A percentile compares a stretch with the other conserved stretches of the same genome.
Evolutionary conservation across 2,797 vertebrate genomes (phyloP).

Genomic region (Arctocebus calabarensis): DNA sequence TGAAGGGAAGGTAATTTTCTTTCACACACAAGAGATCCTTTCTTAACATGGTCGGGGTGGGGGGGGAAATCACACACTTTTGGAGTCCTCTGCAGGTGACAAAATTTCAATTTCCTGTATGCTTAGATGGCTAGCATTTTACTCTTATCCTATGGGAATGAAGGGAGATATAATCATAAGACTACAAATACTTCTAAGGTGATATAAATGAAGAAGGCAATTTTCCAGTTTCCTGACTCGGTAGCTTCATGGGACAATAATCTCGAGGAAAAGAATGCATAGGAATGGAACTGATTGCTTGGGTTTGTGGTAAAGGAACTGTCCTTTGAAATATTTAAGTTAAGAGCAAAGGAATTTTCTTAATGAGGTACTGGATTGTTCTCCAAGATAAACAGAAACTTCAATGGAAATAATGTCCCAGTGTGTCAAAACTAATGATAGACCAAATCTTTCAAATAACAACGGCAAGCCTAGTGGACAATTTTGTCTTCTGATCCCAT

Average conservation of each 20-base stretch:
- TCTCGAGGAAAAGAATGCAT: conserved; percentile 59
- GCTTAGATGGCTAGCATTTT: conserved; percentile 65
- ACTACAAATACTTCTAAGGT: conserved; percentile 68
- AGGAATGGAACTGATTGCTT: conserved; percentile 68
- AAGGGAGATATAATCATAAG: conserved; percentile 73
- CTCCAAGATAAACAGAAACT: conserved; percentile 65
- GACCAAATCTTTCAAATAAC: conserved; percentile 52
- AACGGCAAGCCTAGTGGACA: not conserved
- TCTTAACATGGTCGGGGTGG: conserved; percentile 73
- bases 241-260: conserved; percentile 78
- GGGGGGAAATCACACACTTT: conserved; percentile 16
- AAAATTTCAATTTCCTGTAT: conserved; percentile 73
- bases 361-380: conserved; percentile 57
- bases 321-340: conserved; percentile 41
- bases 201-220: conserved; percentile 75
- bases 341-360: conserved; percentile 54
- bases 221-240: conserved; percentile 80
- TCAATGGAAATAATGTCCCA: conserved; percentile 47
- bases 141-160: conserved; percentile 68
- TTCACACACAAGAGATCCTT: conserved; percentile 79
- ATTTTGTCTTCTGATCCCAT: conserved; percentile 42
- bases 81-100: conserved; percentile 73
- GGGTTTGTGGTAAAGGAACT: conserved; percentile 54
- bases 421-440: conserved; percentile 72
- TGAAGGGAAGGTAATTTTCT: conserved; percentile 79